Evolutionary conservation across 2,113 vertebrate species (phyloP), one percentile per base, ranked within the genome.

Genomic region (Cinclus cinclus): DNA sequence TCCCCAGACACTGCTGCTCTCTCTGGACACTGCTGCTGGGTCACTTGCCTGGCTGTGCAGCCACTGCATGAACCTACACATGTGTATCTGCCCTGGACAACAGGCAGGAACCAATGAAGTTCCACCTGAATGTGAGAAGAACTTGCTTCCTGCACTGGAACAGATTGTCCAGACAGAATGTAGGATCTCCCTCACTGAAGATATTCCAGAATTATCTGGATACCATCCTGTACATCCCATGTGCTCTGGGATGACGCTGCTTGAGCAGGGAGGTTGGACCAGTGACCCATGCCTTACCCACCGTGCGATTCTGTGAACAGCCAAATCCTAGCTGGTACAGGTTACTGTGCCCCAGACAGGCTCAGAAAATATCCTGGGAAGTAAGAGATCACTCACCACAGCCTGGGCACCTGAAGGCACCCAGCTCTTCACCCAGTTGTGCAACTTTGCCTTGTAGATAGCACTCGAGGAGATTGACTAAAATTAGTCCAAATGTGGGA

Each of bases 21-120:
- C 35, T 37, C 35, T 37, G 35, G 35, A 5, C 35, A 33, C n/a
- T 7, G 53, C 44, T 11, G 27, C 50, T 16, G 9, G 22, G 37
- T 35, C 44, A 15, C 23, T 7, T 4, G 46, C 3, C 0, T 0
- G 69, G 33, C 71, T 8, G 7, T 1, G 35, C 4, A 3, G 71
- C 58, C 18, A 1, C 1, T 1, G 35, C 1, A 0, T 0, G 21
- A 62, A 42, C 52, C 59, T 5, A 1, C 37, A 9, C 2, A 0
- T 1, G 3, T 4, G 15, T 5, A 1, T 4, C 60, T 75, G 53
- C 70, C 62, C 62, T 5, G 28, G 24, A n/a, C 46, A 30, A 2
- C 2, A 10, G 69, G n/a, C 46, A 76, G 55, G n/a, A 35, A 7
- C 17, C 27, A 7, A 6, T 1, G n/a, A 11, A 35, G 17, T 3